Evolutionary conservation across 2,113 vertebrate genomes (phyloP), one percentile per base, ranked within the genome.

Genomic region (Eulemur macaco): DNA sequence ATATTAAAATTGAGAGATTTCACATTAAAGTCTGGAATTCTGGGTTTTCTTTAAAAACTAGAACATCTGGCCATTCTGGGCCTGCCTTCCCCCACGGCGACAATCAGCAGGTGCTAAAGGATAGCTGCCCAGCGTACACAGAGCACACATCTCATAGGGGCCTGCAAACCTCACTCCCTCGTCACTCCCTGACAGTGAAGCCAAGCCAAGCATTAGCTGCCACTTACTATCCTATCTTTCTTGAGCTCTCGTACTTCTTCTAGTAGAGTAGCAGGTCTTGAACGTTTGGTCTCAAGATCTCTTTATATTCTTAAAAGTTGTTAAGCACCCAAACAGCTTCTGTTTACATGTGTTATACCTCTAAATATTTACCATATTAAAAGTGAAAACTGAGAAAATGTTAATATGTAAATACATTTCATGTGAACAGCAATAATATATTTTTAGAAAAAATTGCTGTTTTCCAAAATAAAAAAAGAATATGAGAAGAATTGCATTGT

Each of bases 1-100:
- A 64, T 42, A 87, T 86, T 50, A 87, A 94, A 92, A 87, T 20
- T 8, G 31, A 71, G 60, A 88, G 20, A 58, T 52, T 64, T 83
- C 29, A 83, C 63, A 68, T 39, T 29, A 42, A 74, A 18, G 31
- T 60, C 34, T 47, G 15, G 71, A 95, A 47, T 94, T 78, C 37
- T 89, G 20, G 34, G 14, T 89, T 77, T 93, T 93, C 39, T 47
- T 93, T 66, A 64, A 80, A 86, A 97, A 50, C 31, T 10, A 90
- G 74, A 64, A 71, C n/a, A 64, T 23, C 34, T 47, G 45, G 39
- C 1, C 31, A n/a, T 69, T 64, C 58, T 58, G 45, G 21, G 21
- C 45, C n/a, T 47, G 7, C 29, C 56, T 54, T 83, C 18, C 20
- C 20, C 25, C 17, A 3, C 0, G 50, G 47, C 54, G 73, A 29